Conservation (phyloP, 2,888 invertebrate genomes). For the Drosophila nigritarsus region DNA sequence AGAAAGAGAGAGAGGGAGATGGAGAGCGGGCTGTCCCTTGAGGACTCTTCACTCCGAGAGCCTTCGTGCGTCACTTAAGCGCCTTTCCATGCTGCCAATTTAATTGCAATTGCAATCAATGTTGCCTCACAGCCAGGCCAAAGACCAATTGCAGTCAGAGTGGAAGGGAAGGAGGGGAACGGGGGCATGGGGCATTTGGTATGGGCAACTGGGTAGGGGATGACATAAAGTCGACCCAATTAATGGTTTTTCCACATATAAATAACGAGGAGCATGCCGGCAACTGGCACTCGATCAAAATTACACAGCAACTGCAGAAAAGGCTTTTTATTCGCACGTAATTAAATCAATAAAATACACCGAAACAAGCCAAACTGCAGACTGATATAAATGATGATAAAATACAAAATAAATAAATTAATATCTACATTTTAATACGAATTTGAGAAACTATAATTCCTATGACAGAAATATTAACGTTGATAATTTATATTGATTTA, state of each 20-base stretch:
- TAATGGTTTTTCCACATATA: constrained; percentile 27
- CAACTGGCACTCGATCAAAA: constrained; percentile 37
- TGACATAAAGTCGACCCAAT: constrained; percentile 54
- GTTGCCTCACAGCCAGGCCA: constrained; percentile 15
- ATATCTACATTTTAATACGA: not conserved
- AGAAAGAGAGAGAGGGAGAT: not conserved
- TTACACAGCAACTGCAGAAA: constrained; percentile 34
- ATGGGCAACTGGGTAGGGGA: not conserved
- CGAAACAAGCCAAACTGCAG: not conserved
- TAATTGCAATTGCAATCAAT: constrained; percentile 64
- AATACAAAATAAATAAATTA: not conserved
- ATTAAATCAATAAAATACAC: constrained; percentile 43
- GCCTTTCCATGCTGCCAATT: constrained; percentile 57
- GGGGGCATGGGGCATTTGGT: not conserved
- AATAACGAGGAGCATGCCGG: constrained; percentile 24
- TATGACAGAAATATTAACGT: no score
- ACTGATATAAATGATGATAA: not conserved
- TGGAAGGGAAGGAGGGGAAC: no score
- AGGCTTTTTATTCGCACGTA: constrained; percentile 32
- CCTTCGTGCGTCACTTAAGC: constrained; percentile 41
- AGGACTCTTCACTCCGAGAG: not conserved
- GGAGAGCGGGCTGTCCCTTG: not conserved
- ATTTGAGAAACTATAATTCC: not conserved
- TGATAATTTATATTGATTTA: not conserved
- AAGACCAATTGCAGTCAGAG: not conserved